Percentiles rank a stretch among this genome's conserved stretches.
These are phyloP conservation scores for Sander lucioperca DNA, from an alignment of 2,113 vertebrate species.

Conservation along the genomic window DNA sequence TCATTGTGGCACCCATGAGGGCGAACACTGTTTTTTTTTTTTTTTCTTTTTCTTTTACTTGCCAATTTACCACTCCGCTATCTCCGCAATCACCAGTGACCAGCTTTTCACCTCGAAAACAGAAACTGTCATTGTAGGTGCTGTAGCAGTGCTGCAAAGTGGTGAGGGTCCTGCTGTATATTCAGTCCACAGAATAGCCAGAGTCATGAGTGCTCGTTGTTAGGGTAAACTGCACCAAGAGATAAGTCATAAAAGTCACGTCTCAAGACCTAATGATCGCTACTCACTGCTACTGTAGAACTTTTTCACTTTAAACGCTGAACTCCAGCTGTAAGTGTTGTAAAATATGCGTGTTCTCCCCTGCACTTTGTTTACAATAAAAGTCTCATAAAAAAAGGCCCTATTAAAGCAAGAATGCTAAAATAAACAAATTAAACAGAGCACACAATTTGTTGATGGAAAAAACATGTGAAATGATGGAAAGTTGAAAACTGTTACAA, in stretches of 20 bases:
- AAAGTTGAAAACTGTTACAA: not conserved
- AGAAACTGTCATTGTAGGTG: conserved; percentile 61
- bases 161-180: conserved; percentile 9
- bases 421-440: not conserved
- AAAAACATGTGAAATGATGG: not conserved
- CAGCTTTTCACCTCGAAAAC: conserved; percentile 47
- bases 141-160: conserved; percentile 15
- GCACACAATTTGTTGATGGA: not conserved
- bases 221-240: not conserved
- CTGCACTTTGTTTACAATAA: not conserved
- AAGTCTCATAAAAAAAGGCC: not conserved
- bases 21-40: conserved; percentile 53
- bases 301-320: not conserved
- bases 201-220: conserved; percentile 36
- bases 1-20: conserved; percentile 35
- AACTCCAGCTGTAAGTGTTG: not conserved
- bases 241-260: not conserved
- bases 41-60: conserved; percentile 38
- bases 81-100: conserved; percentile 34
- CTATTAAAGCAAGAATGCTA: not conserved
- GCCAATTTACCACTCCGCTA: conserved; percentile 35
- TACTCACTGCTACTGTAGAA: not conserved
- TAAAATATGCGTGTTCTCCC: not conserved
- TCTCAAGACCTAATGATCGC: not conserved
- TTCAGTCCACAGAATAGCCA: conserved; percentile 25